Evolutionary conservation across 35 echinoderm and acorn worm species (phyloP).

Genomic region (Holothuria glaberrima): DNA sequence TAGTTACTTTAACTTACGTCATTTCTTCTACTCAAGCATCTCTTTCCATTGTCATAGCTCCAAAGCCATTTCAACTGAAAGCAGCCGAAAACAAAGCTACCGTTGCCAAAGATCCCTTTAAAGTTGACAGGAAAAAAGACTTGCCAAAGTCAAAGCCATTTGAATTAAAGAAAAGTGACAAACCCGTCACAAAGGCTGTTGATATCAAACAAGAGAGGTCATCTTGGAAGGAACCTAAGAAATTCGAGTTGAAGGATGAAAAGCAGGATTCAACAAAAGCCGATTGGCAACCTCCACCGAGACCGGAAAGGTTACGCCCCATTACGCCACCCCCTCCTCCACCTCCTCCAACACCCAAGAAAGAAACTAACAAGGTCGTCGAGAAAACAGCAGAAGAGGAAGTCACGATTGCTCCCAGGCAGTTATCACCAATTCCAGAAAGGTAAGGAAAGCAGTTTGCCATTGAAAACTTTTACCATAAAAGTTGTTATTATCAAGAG

Average conservation of each 20-base stretch:
- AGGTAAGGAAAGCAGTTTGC: no score
- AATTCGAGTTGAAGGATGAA: slow-evolving; percentile 71
- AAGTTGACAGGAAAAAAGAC: slow-evolving; percentile 59
- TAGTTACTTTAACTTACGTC: no score
- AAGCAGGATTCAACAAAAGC: slow-evolving; percentile 34
- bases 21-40: no score
- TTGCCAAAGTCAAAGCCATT: slow-evolving; percentile 76
- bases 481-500: no score
- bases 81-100: slow-evolving; percentile 52
- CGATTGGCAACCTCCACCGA: slow-evolving; percentile 72
- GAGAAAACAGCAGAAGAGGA: background rate
- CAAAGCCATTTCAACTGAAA: slow-evolving; percentile 81
- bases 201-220: slow-evolving; percentile 39
- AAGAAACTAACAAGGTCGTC: background rate
- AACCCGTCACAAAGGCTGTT: slow-evolving; percentile 58
- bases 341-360: background rate
- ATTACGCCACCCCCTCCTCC: slow-evolving; percentile 39
- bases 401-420: background rate
- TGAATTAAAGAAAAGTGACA: slow-evolving; percentile 72
- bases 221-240: slow-evolving; percentile 75
- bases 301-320: slow-evolving; percentile 31
- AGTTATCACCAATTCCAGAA: slow-evolving; percentile 1
- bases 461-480: no score
- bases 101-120: slow-evolving; percentile 73
- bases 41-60: slow-evolving; percentile 23